Evolutionary conservation across 1,140 invertebrate genomes (phyloP), one percentile per base, ranked within the genome.

Genomic region (Steinernema feltiae): DNA sequence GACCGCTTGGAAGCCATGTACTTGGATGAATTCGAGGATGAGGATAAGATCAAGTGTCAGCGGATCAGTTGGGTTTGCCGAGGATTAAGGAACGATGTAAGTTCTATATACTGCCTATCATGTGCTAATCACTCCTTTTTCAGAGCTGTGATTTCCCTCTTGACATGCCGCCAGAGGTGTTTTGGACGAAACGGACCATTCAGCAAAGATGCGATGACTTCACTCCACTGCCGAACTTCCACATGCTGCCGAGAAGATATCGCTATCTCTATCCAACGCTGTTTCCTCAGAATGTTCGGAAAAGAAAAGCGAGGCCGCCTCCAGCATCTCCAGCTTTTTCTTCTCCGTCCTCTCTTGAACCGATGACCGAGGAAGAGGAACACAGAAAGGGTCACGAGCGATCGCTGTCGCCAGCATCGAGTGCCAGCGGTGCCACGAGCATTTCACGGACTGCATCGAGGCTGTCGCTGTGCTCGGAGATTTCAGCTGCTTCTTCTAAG

Each of bases 101-200:
- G 30, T 21, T 69, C 31, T 70, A 27, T 27, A 17, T 63, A 27
- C 53, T n/a, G n/a, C 7, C 41, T 12, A 46, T n/a, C 15, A 63
- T 27, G 24, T 27, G 12, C 24, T 17, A 63, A 63, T 63, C 3
- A n/a, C 24, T 63, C 24, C 24, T 27, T 15, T 76, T 76, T 63
- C 35, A 76, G 75, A 70, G 73, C 24, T 82, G 81, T 70, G 70
- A 72, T 27, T 82, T 83, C 30, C 81, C 81, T 12, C 30, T 84
- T n/a, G 77, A 80, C 32, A 77, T 77, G 48, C 81, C 81, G 30
- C 46, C 71, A 15, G 82, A 84, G 1, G 80, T 82, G 35, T 82
- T 83, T 46, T 82, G 81, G 81, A 80, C 70, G 17, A 69, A 70
- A 27, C 30, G 81, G 32, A 81, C 71, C 2, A n/a, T 73, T n/a